Evolutionary conservation across 1,140 invertebrate genomes (phyloP).

Genomic region (Steinernema khuongi): DNA sequence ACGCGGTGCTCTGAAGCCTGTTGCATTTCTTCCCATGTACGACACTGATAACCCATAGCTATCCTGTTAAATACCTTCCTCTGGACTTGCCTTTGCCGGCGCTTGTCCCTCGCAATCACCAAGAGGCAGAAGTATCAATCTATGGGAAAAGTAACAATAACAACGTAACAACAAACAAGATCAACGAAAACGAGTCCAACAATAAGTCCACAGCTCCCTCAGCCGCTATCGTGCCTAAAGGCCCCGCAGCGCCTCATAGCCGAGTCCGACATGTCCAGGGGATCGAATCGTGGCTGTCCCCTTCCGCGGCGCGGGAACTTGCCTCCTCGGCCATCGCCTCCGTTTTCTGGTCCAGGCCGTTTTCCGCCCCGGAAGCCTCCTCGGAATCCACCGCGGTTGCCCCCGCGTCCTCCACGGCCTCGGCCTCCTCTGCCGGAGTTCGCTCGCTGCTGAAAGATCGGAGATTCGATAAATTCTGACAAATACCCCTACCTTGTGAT

Average conservation of each 20-base stretch:
- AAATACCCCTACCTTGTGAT: neutral
- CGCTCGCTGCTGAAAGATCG: neutral
- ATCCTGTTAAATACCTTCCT: no score
- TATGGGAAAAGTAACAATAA: neutral
- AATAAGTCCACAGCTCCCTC: neutral
- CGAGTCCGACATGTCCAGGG: neutral
- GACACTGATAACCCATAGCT: no score
- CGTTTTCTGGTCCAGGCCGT: neutral
- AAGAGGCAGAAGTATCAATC: no score
- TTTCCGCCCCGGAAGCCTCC: slow-evolving; percentile 19
- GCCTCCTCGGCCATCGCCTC: neutral
- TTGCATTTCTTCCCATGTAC: no score
- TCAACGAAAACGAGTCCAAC: neutral
- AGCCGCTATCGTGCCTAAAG: neutral
- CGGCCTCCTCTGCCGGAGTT: neutral
- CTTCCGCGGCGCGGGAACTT: neutral
- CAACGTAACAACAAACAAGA: neutral
- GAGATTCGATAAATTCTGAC: neutral
- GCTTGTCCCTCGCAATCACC: no score
- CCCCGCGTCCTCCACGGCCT: neutral
- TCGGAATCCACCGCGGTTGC: slow-evolving; percentile 20
- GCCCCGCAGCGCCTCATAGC: neutral
- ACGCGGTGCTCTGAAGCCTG: neutral
- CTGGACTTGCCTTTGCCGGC: no score
- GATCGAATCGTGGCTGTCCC: neutral